Evolutionary conservation across 1,140 invertebrate species (phyloP).

Genomic region (Colletes gigas): DNA sequence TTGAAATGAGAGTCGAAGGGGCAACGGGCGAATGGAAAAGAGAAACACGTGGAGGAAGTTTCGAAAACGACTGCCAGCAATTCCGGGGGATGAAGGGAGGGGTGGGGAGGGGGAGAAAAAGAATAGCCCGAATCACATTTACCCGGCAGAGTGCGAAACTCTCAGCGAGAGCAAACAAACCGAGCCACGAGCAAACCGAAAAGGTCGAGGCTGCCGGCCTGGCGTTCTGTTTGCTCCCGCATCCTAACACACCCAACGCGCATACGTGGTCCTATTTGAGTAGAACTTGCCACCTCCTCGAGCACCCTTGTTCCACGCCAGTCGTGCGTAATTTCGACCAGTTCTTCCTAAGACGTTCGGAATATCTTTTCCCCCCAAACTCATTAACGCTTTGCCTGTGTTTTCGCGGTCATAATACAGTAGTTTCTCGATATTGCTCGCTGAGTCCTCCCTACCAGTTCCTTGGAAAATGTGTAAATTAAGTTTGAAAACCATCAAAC

Average conservation of each 20-base stretch:
- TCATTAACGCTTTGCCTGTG: too few relatives aligned
- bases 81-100: background rate
- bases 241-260: background rate
- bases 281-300: background rate
- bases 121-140: slow-evolving; percentile 10
- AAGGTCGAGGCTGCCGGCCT: background rate
- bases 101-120: background rate
- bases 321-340: slow-evolving; percentile 2
- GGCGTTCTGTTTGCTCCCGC: background rate
- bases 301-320: background rate
- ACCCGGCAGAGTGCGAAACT: slow-evolving; percentile 10
- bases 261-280: background rate
- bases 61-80: slow-evolving; percentile 4
- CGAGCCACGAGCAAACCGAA: slow-evolving; percentile 9
- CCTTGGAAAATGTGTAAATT: too few relatives aligned
- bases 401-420: too few relatives aligned
- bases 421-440: too few relatives aligned
- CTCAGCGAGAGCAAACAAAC: slow-evolving; percentile 15
- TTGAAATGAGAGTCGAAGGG: slow-evolving; percentile 23
- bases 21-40: background rate
- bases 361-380: too few relatives aligned
- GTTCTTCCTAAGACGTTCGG: too few relatives aligned
- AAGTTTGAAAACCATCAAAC: too few relatives aligned
- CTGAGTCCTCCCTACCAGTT: too few relatives aligned
- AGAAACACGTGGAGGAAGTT: slow-evolving; percentile 1